These are phyloP conservation scores for Myiozetetes cayanensis DNA, from an alignment of 2,113 vertebrate species.

Conservation along the genomic window DNA sequence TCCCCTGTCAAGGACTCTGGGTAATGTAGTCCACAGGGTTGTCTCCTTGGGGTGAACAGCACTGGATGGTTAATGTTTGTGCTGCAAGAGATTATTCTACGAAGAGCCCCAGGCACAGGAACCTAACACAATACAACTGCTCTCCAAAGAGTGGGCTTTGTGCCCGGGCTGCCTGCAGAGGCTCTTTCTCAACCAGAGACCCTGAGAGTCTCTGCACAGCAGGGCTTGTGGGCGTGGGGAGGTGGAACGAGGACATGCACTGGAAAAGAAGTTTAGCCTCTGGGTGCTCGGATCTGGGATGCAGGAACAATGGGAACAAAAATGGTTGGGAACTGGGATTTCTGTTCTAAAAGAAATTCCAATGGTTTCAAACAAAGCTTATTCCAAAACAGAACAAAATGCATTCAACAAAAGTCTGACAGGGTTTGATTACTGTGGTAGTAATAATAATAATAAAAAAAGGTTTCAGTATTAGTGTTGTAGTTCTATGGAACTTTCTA, in stretches of 20 bases:
- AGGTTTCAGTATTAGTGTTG: not conserved
- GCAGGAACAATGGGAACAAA: constrained; percentile 18
- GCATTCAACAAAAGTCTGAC: not conserved
- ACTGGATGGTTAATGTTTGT: not conserved
- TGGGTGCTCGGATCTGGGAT: not conserved
- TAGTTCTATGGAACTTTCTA: not conserved
- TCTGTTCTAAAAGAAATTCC: constrained; percentile 37
- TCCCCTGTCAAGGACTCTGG: not conserved
- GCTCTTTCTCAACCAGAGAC: not conserved
- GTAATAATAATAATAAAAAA: not conserved
- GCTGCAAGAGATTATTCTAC: not conserved
- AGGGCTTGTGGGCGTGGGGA: not conserved
- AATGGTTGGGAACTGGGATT: constrained; percentile 22
- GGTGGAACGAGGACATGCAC: not conserved
- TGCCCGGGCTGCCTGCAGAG: not conserved
- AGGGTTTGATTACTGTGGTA: not conserved
- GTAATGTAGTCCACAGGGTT: not conserved
- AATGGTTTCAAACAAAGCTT: constrained; percentile 7
- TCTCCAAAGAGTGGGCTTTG: not conserved
- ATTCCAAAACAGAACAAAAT: constrained; percentile 32
- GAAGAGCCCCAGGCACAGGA: not conserved
- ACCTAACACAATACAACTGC: not conserved
- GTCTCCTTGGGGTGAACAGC: not conserved
- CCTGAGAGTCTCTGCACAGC: not conserved
- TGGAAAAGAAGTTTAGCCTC: constrained; percentile 7